Evolutionary conservation across 2,888 invertebrate species (phyloP).

Genomic region (Nemotelus pantherinus): DNA sequence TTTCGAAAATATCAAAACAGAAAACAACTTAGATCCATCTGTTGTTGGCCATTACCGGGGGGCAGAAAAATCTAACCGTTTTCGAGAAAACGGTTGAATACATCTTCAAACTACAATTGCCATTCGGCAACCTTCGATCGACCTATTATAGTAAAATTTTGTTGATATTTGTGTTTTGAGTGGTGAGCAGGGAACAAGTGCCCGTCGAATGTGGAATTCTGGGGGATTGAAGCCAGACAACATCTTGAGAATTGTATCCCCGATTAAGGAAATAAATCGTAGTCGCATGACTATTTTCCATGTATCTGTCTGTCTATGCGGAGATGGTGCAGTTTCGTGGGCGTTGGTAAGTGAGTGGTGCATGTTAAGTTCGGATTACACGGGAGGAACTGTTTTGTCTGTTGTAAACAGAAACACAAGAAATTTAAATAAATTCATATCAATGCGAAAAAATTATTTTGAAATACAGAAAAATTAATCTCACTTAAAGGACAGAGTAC

Average conservation of each 20-base stretch:
- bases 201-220: no score
- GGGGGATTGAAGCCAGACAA: conserved; percentile 1
- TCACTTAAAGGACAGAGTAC: no score
- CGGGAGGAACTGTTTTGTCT: background rate
- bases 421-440: no score
- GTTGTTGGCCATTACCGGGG: conserved; percentile 27
- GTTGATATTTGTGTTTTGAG: conserved; percentile 46
- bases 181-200: background rate
- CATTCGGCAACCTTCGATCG: conserved; percentile 36
- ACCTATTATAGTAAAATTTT: conserved; percentile 49
- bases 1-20: conserved; percentile 25
- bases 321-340: background rate
- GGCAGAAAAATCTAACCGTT: background rate
- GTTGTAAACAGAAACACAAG: no score
- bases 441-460: no score
- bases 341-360: background rate
- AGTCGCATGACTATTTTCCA: conserved; percentile 37
- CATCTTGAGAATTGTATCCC: conserved; percentile 31
- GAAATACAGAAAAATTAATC: no score
- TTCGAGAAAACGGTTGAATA: conserved; percentile 13
- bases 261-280: conserved; percentile 39
- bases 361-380: background rate
- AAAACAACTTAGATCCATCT: conserved; percentile 37
- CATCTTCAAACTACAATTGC: conserved; percentile 37
- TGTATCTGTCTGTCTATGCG: background rate